phyloP scores from a whole-genome alignment of 2,888 invertebrate species.

The Pandemis heparana region DNA sequence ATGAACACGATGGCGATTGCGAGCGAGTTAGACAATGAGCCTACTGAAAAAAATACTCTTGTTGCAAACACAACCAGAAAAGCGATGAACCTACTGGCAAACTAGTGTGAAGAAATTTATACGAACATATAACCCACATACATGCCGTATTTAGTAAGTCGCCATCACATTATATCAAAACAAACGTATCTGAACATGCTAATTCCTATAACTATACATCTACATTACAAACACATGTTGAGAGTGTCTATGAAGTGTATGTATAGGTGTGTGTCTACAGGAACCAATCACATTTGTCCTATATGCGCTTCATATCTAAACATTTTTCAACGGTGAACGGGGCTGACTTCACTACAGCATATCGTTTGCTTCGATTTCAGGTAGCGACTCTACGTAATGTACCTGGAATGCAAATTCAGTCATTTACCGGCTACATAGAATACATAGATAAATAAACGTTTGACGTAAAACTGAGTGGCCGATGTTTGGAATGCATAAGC shows the following conservation, averaged over 20 bases:
- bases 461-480: slow-evolving; percentile 42
- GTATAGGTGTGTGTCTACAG: background rate
- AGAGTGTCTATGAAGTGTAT: too few species aligned
- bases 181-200: too few species aligned
- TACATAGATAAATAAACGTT: slow-evolving; percentile 20
- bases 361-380: background rate
- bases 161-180: too few species aligned
- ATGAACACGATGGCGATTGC: too few species aligned
- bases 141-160: too few species aligned
- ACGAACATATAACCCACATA: too few species aligned
- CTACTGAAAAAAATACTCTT: too few species aligned
- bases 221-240: too few species aligned
- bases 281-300: background rate
- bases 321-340: background rate
- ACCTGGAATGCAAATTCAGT: background rate
- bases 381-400: background rate
- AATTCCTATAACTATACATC: too few species aligned
- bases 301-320: background rate
- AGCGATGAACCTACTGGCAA: background rate
- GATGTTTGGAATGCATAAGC: slow-evolving; percentile 55
- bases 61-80: too few species aligned
- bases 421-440: slow-evolving; percentile 3
- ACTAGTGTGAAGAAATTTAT: background rate
- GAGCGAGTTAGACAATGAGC: too few species aligned
- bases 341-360: background rate